Evolutionary conservation across 2,888 invertebrate genomes (phyloP), one percentile per base, ranked within the genome.

Genomic region (Cylindroiulus punctatus): DNA sequence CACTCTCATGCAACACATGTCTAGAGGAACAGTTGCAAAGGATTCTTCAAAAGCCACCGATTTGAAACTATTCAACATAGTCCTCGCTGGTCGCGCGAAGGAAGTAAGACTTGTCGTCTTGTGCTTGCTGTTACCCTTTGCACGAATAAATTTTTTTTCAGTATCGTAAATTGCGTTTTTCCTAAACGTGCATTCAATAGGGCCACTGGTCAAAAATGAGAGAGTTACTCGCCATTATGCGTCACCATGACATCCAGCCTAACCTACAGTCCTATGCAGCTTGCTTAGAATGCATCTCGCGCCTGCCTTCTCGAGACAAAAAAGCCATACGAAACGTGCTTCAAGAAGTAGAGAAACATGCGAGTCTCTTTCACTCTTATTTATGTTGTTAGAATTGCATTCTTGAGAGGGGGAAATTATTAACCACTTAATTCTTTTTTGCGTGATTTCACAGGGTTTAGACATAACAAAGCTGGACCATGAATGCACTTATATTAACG

Each of bases 261-360:
- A 81, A 85, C 26, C 44, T 87, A 10, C 81, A 85, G n/a, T 85
- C 85, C 4, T 87, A 85, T 19, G 87, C 85, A n/a, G 85, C 84
- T 14, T 86, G 42, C 42, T n/a, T 86, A 36, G 52, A 84, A 30
- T 86, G 86, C 84, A 57, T 84, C 47, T 84, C 84, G 3, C n/a
- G 42, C 2, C 42, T 86, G 4, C 57, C 52, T 10, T 47, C 36
- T n/a, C 36, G 1, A 19, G 65, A 84, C 5, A 52, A 36, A 14
- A 42, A 47, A 19, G n/a, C 36, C n/a, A 65, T 86, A 84, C 36
- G 10, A 17, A 44, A 40, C 5, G 32, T 86, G 52, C 57, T 86
- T 26, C 12, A 86, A 19, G 86, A 86, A 30, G 22, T 19, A 4
- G 22, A 86, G 22, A 85, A 42, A 85, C 17, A 81, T 12, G 85